Evolutionary conservation across 1,140 invertebrate genomes (phyloP).

Genomic region (Papilio machaon): DNA sequence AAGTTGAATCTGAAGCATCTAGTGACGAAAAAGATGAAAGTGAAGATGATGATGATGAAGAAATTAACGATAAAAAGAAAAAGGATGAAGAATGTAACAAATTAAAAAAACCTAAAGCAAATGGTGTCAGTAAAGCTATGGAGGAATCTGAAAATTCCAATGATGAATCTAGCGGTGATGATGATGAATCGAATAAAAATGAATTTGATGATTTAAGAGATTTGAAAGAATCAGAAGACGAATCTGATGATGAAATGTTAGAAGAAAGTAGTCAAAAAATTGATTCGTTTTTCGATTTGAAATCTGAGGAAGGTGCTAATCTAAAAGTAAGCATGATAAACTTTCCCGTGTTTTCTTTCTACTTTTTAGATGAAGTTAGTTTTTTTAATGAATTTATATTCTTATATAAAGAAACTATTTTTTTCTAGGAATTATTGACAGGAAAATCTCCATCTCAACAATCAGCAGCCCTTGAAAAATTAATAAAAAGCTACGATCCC

Average conservation of each 20-base stretch:
- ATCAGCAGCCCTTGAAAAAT: conserved; percentile 88
- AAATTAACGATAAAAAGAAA: conserved; percentile 45
- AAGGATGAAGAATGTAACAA: conserved; percentile 41
- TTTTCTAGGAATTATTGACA: conserved; percentile 83
- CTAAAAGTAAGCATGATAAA: conserved; percentile 54
- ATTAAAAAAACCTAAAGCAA: conserved; percentile 44
- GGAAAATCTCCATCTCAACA: conserved; percentile 85
- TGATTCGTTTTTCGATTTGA: conserved; percentile 60
- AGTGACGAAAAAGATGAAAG: conserved; percentile 26
- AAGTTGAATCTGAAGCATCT: conserved; percentile 38
- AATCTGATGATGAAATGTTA: conserved; percentile 53
- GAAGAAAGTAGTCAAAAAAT: conserved; percentile 48
- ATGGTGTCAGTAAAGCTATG: conserved; percentile 21
- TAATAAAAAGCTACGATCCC: conserved; percentile 93
- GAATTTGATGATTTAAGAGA: conserved; percentile 56
- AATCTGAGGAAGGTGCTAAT: conserved; percentile 62
- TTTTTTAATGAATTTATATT: neutral
- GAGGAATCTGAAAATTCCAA: conserved; percentile 31
- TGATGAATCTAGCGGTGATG: conserved; percentile 33
- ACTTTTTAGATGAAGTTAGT: no score
- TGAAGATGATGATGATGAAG: conserved; percentile 31
- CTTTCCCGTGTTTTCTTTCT: neutral
- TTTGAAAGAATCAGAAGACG: conserved; percentile 54
- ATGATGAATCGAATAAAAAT: conserved; percentile 70
- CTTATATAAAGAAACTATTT: conserved; percentile 33